Evolutionary conservation across 2,888 invertebrate genomes (phyloP).

Genomic region (Ceratothoa steindachneri): DNA sequence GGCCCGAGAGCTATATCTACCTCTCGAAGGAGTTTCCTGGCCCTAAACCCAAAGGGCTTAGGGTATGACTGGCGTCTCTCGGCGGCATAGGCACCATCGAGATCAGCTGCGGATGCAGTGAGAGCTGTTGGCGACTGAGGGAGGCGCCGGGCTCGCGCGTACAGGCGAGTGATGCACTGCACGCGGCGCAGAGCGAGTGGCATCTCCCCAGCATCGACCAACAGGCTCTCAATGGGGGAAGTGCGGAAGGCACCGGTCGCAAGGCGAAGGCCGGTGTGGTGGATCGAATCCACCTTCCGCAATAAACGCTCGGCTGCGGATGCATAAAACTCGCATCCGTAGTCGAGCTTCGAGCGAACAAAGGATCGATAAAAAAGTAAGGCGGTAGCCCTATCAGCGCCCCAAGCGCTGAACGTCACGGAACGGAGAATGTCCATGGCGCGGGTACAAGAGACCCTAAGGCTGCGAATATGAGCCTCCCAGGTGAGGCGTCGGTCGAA

Average conservation of each 20-base stretch:
- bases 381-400: background rate
- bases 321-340: background rate
- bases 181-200: background rate
- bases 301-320: background rate
- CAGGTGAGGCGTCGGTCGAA: background rate
- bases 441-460: background rate
- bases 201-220: background rate
- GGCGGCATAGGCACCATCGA: no score
- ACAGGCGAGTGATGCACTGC: no score
- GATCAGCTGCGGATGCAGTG: no score
- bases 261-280: background rate
- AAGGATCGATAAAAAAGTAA: background rate
- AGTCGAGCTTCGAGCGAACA: background rate
- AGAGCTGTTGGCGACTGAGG: no score
- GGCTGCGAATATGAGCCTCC: background rate
- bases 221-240: background rate
- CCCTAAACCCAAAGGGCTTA: no score
- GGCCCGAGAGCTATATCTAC: no score
- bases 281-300: background rate
- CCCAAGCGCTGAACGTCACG: background rate
- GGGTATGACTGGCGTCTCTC: no score
- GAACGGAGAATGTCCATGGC: background rate
- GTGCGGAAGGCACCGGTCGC: background rate
- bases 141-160: no score
- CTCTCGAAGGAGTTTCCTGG: no score